Conservation (phyloP, 2,113 vertebrate species). For the Pachyramphus minor region DNA sequence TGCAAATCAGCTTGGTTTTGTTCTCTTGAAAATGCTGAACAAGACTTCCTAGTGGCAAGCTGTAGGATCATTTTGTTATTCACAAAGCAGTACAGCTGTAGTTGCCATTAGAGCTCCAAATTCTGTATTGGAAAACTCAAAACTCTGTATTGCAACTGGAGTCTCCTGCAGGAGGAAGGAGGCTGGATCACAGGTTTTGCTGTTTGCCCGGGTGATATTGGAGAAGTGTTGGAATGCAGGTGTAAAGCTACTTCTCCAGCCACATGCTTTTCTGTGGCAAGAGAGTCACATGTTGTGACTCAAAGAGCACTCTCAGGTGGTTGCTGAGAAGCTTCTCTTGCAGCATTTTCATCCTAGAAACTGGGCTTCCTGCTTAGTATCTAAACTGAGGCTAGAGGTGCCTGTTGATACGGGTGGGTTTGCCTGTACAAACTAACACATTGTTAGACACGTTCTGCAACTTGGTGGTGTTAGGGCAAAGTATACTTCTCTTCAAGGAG, state of each 20-base stretch:
- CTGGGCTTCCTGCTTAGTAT: neutral
- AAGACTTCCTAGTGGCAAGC: neutral
- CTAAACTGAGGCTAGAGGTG: neutral
- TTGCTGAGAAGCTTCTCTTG: neutral
- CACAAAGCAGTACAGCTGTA: rapidly evolving
- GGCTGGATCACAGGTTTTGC: neutral
- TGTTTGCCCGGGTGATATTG: neutral
- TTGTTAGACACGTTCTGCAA: neutral
- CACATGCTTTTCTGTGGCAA: neutral
- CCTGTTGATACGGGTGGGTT: neutral
- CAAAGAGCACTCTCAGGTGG: neutral
- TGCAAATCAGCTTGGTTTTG: neutral
- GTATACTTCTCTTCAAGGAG: neutral
- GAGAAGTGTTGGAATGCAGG: neutral
- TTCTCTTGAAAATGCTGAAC: neutral
- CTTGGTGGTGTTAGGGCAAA: neutral
- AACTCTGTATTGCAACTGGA: neutral
- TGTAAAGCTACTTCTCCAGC: neutral
- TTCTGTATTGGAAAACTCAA: neutral
- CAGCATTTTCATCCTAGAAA: neutral
- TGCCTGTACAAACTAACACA: neutral
- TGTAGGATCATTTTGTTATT: neutral
- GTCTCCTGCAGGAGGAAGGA: neutral
- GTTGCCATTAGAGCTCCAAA: neutral
- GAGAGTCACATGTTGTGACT: rapidly evolving